Base-by-base conservation (phyloP, 2,113 vertebrate genomes). In the Oreochromis spilurus region DNA sequence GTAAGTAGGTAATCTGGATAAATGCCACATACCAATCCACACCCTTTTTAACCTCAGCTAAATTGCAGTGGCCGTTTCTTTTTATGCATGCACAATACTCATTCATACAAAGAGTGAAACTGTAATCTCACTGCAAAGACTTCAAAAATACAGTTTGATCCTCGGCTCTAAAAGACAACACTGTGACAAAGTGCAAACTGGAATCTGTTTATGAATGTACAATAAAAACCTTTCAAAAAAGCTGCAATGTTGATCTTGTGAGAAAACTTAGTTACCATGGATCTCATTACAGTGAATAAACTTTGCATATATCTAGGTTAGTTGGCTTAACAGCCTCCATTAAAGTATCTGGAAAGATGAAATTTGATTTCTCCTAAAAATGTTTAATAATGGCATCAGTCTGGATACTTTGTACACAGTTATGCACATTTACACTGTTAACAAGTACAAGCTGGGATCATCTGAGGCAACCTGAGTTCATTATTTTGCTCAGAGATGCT, bases 201-300 rank as follows among this genome's bases (percentile, higher is more conserved):
- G 38, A 43, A 72, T 45, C 21, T 1, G 65, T 17, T 50, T 50
- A 21, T 21, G 4, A 53, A 21, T n/a, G 16, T 12, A 1, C 70
- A 75, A 19, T 48, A 48, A 48, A 72, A 48, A 48, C 38, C 67
- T 13, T 45, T 72, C 13, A 72, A 43, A 45, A 60, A 19, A 62
- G 29, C 57, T 34, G 14, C 29, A 31, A 60, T 34, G 29, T 6
- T 34, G 57, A 60, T 4, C 29, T 60, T 34, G 16, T 19, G 29
- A 34, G 57, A 10, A 60, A 17, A 60, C 29, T 4, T 62, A 62
- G 17, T 62, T 0, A 19, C 58, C 5, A 0, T 62, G 2, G 58
- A 62, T 34, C 31, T 62, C 58, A 0, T 62, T 62, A 62, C 31
- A 62, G 9, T 36, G 31, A 65, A 38, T 6, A 38, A 65, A 0